These are phyloP conservation scores for Bactericera cockerelli DNA, from an alignment of 1,140 invertebrate species.

Conservation along the genomic window DNA sequence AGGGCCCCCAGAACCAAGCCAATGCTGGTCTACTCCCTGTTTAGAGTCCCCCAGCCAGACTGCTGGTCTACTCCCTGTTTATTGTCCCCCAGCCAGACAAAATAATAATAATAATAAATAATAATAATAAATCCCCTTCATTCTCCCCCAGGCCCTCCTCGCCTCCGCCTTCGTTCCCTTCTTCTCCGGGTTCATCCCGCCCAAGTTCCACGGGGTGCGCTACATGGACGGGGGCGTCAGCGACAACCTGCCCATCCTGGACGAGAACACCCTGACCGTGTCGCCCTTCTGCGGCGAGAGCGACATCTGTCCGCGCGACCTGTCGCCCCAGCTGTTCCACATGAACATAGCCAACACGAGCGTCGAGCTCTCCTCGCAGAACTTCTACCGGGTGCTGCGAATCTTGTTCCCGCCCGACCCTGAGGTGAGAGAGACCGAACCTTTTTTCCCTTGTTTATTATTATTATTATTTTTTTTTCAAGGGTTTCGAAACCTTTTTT, in stretches of 20 bases:
- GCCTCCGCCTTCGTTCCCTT: slow-evolving; percentile 92
- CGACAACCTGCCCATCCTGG: slow-evolving; percentile 83
- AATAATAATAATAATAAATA: too few relatives aligned
- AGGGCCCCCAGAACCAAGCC: too few relatives aligned
- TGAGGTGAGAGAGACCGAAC: slow-evolving; percentile 41
- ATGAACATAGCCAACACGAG: slow-evolving; percentile 88
- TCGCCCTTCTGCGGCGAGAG: slow-evolving; percentile 95
- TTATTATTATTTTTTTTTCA: too few relatives aligned
- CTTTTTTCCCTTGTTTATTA: slow-evolving; percentile 10
- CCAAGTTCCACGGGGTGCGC: slow-evolving; percentile 69
- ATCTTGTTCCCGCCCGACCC: slow-evolving; percentile 90
- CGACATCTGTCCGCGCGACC: slow-evolving; percentile 92
- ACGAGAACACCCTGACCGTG: slow-evolving; percentile 91
- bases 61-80: too few relatives aligned
- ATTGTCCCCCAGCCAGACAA: too few relatives aligned
- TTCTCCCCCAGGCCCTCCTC: slow-evolving; percentile 57
- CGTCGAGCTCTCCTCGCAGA: slow-evolving; percentile 81
- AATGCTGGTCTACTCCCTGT: too few relatives aligned
- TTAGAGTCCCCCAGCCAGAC: too few relatives aligned
- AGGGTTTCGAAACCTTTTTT: neutral
- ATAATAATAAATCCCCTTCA: too few relatives aligned
- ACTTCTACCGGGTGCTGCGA: slow-evolving; percentile 77
- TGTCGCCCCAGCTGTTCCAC: slow-evolving; percentile 68
- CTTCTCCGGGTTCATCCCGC: slow-evolving; percentile 87
- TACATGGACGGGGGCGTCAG: slow-evolving; percentile 97